Evolutionary conservation across 2,797 vertebrate genomes (phyloP), one percentile per base, ranked within the genome.

Genomic region (Lagodon rhomboides): DNA sequence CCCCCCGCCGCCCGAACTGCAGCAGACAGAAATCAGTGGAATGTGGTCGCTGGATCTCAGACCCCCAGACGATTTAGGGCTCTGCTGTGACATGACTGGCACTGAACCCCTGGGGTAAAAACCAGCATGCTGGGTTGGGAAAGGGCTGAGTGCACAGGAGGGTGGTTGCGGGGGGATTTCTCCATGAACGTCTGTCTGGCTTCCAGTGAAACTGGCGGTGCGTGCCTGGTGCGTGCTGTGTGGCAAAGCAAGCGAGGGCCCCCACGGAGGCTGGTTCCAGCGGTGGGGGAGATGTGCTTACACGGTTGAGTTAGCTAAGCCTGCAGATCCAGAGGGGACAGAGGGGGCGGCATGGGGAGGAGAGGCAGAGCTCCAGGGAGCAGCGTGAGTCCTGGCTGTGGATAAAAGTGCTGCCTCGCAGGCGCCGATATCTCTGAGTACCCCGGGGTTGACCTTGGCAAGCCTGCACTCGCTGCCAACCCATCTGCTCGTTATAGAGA

Each of bases 221-320:
- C 78, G 15, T 85, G 88, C 65, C 53, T 59, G 50, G 49, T 82
- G 84, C 82, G 60, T 63, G 85, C 87, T 80, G 85, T 75, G 86
- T 84, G 87, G 87, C 85, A 87, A 87, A 90, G 88, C 76, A 70
- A 83, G 87, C 87, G 11, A 30, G 75, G 83, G 77, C 77, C 85
- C 84, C 85, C 18, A 68, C 44, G 59, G 90, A 88, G 81, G 80
- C 81, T 55, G 80, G 77, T 77, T 91, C 92, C 89, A 91, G 87
- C 54, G 72, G 81, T 70, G 69, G 82, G 87, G 78, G 86, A 88
- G 91, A 90, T 87, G 90, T 90, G 92, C 87, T 93, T 91, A 93
- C 86, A 94, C 87, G 92, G 89, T 93, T 93, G 90, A 94, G 89
- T 93, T 93, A 68, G 87, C 91, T 94, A 94, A 94, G 93, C 92